These are phyloP conservation scores for Gnatocerus cornutus DNA, from an alignment of 2,888 invertebrate species.

Conservation along the genomic window DNA sequence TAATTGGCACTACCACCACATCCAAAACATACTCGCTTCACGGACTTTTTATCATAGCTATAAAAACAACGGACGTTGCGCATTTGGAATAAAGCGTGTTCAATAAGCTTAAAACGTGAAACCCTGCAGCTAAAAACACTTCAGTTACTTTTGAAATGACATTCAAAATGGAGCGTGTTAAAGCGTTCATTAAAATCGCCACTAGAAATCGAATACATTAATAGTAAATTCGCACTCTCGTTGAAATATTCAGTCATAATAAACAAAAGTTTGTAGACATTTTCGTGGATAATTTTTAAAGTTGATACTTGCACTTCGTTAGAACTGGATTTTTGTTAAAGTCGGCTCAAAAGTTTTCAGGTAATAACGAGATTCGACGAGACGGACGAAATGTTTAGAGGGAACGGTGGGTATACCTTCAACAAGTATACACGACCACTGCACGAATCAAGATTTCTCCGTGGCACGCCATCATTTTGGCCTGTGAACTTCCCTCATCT, in stretches of 20 bases:
- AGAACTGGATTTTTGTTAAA: slow-evolving; percentile 13
- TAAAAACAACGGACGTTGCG: slow-evolving; percentile 32
- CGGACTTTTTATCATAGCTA: slow-evolving; percentile 32
- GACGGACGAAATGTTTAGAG: slow-evolving; percentile 28
- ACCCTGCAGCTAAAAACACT: slow-evolving; percentile 23
- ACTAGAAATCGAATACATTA: neutral
- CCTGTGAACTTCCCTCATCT: slow-evolving; percentile 65
- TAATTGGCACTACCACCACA: slow-evolving; percentile 32
- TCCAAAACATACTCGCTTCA: slow-evolving; percentile 28
- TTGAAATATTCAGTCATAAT: too few relatives aligned
- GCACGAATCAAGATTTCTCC: slow-evolving; percentile 56
- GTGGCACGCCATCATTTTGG: slow-evolving; percentile 64
- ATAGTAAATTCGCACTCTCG: too few relatives aligned
- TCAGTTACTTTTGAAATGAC: slow-evolving; percentile 3
- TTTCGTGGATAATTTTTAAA: slow-evolving; percentile 12
- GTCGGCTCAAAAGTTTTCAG: slow-evolving; percentile 8
- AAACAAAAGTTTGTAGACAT: neutral
- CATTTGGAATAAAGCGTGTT: slow-evolving; percentile 35
- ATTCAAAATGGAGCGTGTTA: neutral
- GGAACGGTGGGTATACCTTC: slow-evolving; percentile 57
- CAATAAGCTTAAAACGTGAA: slow-evolving; percentile 26
- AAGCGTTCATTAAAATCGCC: neutral
- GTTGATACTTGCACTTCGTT: slow-evolving; percentile 8
- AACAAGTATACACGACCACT: slow-evolving; percentile 59
- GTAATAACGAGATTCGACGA: slow-evolving; percentile 21